Evolutionary conservation across 2,113 vertebrate species (phyloP).

Genomic region (Heloderma charlesbogerti): DNA sequence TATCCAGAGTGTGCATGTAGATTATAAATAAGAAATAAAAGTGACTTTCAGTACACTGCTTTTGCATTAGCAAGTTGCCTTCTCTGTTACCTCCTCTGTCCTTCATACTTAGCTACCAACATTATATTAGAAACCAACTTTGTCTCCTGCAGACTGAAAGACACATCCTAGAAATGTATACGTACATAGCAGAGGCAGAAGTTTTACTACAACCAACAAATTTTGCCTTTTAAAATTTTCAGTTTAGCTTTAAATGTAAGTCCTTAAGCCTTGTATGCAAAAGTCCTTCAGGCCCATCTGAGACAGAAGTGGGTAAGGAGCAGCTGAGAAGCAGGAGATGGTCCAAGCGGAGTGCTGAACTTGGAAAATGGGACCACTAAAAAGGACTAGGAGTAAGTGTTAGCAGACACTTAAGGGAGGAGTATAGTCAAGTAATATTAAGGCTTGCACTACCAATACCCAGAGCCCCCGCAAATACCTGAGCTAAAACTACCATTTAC

Average conservation of each 20-base stretch:
- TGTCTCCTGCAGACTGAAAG: slow-evolving; percentile 65
- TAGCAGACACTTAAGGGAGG: neutral
- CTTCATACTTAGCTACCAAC: slow-evolving; percentile 73
- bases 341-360: neutral
- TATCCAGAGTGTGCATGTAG: slow-evolving; percentile 80
- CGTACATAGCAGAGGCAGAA: slow-evolving; percentile 64
- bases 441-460: no score
- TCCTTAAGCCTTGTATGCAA: slow-evolving; percentile 86
- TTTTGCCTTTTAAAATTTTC: slow-evolving; percentile 78
- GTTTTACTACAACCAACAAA: slow-evolving; percentile 80
- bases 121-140: slow-evolving; percentile 69
- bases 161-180: slow-evolving; percentile 57
- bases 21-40: slow-evolving; percentile 96
- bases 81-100: slow-evolving; percentile 73
- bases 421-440: neutral
- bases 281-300: slow-evolving; percentile 83
- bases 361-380: neutral
- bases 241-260: slow-evolving; percentile 80
- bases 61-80: slow-evolving; percentile 84
- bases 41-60: slow-evolving; percentile 85
- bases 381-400: neutral
- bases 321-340: neutral
- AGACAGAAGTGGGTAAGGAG: neutral
- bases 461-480: neutral
- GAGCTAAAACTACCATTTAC: slow-evolving; percentile 42